Evolutionary conservation across 2,888 invertebrate species (phyloP), one percentile per base, ranked within the genome.

Genomic region (Apotomis capreana): DNA sequence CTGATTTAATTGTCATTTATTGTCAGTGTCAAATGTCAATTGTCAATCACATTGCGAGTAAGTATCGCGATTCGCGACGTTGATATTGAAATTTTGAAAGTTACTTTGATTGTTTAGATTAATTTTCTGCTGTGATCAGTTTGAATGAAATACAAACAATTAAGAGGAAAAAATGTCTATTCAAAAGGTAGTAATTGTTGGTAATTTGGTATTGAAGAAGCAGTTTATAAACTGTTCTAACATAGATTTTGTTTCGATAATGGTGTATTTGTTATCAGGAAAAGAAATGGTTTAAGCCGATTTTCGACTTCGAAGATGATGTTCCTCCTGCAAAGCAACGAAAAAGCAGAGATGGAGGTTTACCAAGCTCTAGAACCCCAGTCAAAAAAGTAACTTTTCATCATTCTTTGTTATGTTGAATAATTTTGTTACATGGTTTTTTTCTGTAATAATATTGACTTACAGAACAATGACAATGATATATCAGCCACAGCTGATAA

Each of bases 251-350:
- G n/a, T 64, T 55, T 12, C 1, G 6, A 51, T 54, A 6, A 46
- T n/a, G 6, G n/a, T 9, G 8, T 15, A 44, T 57, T 61, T 68
- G 69, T 68, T 76, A 75, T 8, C 78, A 91, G 90, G 83, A 81
- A 49, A 89, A 84, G 69, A 89, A 86, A 77, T 93, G 93, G 92
- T 89, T 92, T 69, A 89, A 87, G 68, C 89, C 92, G 3, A 78
- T 89, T 74, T 89, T 89, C 80, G 91, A 92, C 74, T 85, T 89
- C 76, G 89, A 88, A 72, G 88, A 88, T 58, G 81, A 82, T 73
- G 81, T 78, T 69, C 74, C 83, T 37, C 81, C 84, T 49, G 86
- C 78, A 69, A 79, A 83, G 63, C 74, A 44, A 51, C 81, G 81
- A 77, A 83, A 80, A 46, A 75, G 15, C 13, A 74, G 73, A 69